A percentile compares a stretch with the other conserved stretches of the same genome.
Conservation (phyloP, 2,797 vertebrate genomes). For the Tokudaia muenninki region DNA sequence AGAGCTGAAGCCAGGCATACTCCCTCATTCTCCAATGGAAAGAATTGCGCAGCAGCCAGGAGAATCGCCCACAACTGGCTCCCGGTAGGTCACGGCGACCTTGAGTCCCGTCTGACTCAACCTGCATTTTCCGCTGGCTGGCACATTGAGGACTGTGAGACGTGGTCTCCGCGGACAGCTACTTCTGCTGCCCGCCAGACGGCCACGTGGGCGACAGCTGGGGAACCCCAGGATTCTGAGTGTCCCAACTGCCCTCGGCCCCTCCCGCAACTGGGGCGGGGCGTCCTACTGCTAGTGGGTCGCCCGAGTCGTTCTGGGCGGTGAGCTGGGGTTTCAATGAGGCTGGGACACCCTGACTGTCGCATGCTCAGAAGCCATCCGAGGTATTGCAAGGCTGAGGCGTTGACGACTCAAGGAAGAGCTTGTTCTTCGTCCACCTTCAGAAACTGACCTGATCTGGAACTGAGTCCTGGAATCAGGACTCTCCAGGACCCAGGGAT, state of each 20-base stretch:
- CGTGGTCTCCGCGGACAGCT: rapidly evolving
- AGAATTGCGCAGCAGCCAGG: background rate
- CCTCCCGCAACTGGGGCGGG: background rate
- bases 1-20: background rate
- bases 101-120: background rate
- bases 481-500: background rate
- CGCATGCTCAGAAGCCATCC: background rate
- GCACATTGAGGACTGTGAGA: rapidly evolving
- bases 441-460: background rate
- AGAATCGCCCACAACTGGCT: background rate
- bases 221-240: background rate
- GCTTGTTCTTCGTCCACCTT: too few relatives aligned
- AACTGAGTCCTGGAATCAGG: background rate
- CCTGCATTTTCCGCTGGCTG: background rate
- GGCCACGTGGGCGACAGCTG: background rate
- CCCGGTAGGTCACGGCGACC: constrained; percentile 4
- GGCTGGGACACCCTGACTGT: background rate
- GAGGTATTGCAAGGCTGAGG: background rate
- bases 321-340: background rate
- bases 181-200: background rate
- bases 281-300: background rate
- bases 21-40: background rate
- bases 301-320: rapidly evolving
- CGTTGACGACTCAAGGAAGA: background rate
- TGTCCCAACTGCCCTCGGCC: rapidly evolving